Percentiles rank a stretch among this genome's conserved stretches.
Evolutionary conservation across 1,140 invertebrate species (phyloP).

Genomic region (Cherax quadricarinatus): DNA sequence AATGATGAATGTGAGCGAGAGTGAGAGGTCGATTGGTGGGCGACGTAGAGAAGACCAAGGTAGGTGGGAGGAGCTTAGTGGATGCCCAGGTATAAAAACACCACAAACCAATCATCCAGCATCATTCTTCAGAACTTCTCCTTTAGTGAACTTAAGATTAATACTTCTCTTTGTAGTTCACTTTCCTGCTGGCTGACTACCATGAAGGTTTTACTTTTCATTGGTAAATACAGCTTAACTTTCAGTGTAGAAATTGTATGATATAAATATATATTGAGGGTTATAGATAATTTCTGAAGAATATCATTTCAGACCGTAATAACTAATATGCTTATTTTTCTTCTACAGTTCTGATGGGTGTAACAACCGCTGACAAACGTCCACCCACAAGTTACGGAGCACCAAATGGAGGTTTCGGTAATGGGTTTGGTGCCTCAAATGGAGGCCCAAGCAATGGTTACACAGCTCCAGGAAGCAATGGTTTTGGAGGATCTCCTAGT

Average conservation of each 20-base stretch:
- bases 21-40: not conserved
- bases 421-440: slow-evolving; percentile 28
- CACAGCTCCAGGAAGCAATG: not conserved
- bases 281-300: not conserved
- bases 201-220: not conserved
- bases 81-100: not conserved
- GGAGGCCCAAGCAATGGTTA: not conserved
- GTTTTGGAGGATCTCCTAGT: slow-evolving; percentile 5
- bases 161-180: not conserved
- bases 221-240: not conserved
- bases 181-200: not conserved
- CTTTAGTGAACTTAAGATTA: not conserved
- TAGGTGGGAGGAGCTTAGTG: not conserved
- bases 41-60: not conserved
- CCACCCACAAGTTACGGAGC: slow-evolving; percentile 8
- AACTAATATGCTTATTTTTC: not conserved
- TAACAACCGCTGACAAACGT: not conserved
- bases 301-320: not conserved
- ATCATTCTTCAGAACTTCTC: not conserved
- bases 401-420: not conserved
- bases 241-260: not conserved
- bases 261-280: not conserved
- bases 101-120: not conserved
- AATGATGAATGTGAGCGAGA: not conserved
- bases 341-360: not conserved